Base-by-base conservation (phyloP, 1,140 invertebrate species). In the Zophobas atratus region DNA sequence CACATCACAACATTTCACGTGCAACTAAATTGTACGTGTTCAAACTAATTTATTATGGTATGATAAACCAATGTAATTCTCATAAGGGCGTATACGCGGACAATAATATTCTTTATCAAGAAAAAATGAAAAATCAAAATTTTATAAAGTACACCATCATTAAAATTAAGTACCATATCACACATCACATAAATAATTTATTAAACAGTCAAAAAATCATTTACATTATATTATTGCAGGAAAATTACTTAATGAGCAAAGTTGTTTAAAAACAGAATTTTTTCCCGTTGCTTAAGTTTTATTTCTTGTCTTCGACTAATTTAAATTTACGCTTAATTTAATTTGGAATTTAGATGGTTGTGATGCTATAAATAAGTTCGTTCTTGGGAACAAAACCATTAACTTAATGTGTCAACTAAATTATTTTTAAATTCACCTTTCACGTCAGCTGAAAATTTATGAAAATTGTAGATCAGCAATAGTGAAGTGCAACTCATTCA, bases 241-340 rank as follows among this genome's bases (percentile, higher is more conserved):
- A 51, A 51, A 51, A 51, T 6, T 51, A 51, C 49, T 51, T 51
- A 51, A 51, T 51, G 49, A 57, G 34, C 55, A 57, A 57, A 57
- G 55, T 67, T 67, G 43, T 67, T 67, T 46, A 2, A 33, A 67
- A 41, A 1, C 57, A 1, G 39, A n/a, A 34, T 63, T 67, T 67
- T 67, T 67, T 67, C 43, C 56, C 43, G 1, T 67, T 67, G 43
- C 39, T 67, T 33, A 36, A 67, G 71, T 73, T 35, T 73, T 55
- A 53, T 73, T 73, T 73, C 71, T 49, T 73, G 71, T 73, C 71
- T 73, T 73, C 49, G 71, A 53, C 49, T 56, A 56, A 73, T 73
- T 73, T 73, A 73, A 73, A 73, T 73, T 73, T 73, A 53, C 71
- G 46, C 71, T 73, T 48, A 73, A 73, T 73, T 73, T 73, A 55